These are phyloP conservation scores for Caenorhabditis drosophilae DNA, from an alignment of 2,888 invertebrate species.

Conservation along the genomic window DNA sequence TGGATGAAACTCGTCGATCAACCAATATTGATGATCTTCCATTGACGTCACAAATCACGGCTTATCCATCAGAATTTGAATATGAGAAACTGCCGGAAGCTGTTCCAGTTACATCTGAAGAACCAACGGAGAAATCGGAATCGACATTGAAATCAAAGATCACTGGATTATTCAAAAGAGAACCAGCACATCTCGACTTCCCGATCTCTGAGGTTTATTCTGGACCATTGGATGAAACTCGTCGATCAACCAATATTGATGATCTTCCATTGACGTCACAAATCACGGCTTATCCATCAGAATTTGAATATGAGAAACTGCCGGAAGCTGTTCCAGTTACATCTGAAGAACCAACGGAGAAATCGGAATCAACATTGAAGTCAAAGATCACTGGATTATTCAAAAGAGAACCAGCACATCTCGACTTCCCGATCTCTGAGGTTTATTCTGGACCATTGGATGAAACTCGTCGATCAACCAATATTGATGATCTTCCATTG, in stretches of 20 bases:
- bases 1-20: constrained; percentile 5
- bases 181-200: constrained; percentile 30
- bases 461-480: constrained; percentile 10
- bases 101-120: constrained; percentile 14
- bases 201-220: constrained; percentile 21
- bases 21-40: constrained; percentile 13
- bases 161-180: constrained; percentile 35
- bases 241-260: constrained; percentile 15
- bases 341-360: constrained; percentile 1
- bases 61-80: constrained; percentile 43
- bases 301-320: constrained; percentile 13
- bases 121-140: constrained; percentile 1
- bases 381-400: constrained; percentile 32
- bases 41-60: constrained; percentile 41
- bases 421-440: constrained; percentile 42
- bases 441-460: constrained; percentile 19
- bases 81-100: constrained; percentile 39
- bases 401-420: constrained; percentile 37
- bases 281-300: constrained; percentile 24
- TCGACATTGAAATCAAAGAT: constrained; percentile 2
- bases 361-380: constrained; percentile 12
- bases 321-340: neutral
- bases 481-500: constrained; percentile 17
- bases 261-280: constrained; percentile 20
- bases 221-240: constrained; percentile 33